Base-by-base conservation (phyloP, 2,113 vertebrate genomes). In the Tetraodon nigroviridis region DNA sequence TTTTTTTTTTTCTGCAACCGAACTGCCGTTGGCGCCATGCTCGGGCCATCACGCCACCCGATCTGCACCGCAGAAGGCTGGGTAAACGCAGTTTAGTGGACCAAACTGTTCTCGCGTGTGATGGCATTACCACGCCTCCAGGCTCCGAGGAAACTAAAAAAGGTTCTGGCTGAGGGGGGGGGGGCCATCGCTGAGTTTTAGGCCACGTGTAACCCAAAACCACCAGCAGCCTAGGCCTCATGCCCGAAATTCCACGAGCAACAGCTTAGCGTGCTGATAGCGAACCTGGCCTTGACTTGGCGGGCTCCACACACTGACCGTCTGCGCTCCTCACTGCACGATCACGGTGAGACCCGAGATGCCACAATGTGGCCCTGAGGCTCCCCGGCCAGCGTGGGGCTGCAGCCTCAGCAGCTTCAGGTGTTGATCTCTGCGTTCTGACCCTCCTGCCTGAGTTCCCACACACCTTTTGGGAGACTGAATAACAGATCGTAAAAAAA, bases 171-270 rank as follows among this genome's bases (percentile, higher is more conserved):
- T 64, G 70, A n/a, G n/a, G n/a, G n/a, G n/a, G n/a, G n/a, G n/a
- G 48, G 57, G 52, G 56, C 58, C 50, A 48, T 11, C 29, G 55
- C 22, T 7, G 49, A 70, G 69, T 75, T 82, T 81, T 85, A 82
- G 71, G 42, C 58, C 55, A 44, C 21, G 64, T 21, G 80, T 82
- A 86, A 89, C 81, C 80, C 68, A 80, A 87, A 65, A 81, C 76
- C 71, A 7, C 57, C 7, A 20, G 67, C 82, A 78, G 77, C 68
- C 53, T 63, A 77, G 73, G 67, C 76, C 67, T 80, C 84, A 80
- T 81, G 70, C 80, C 79, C 60, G 11, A 69, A 69, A 89, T 89
- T 89, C 84, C 79, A 72, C 63, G 72, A 78, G 69, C 72, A 75
- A 73, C 72, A 77, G 72, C 69, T 51, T 63, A 52, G 64, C 56